Evolutionary conservation across 2,888 invertebrate genomes (phyloP), one percentile per base, ranked within the genome.

Genomic region (Alloscopus bannaensis): DNA sequence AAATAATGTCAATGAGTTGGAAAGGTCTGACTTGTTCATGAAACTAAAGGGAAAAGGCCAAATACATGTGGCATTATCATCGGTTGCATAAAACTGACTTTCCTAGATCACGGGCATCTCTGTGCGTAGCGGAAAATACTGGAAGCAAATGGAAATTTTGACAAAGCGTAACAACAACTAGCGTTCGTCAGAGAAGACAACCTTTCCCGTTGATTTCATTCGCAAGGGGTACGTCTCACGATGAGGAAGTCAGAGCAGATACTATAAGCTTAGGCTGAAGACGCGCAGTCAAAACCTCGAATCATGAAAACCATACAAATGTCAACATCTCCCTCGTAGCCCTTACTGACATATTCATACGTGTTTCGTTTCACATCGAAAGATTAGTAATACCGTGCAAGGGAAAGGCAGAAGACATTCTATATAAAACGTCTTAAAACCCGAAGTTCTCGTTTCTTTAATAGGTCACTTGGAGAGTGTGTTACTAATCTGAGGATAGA

Each of bases 271-370:
- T 28, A 6, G 28, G 28, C 45, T 24, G 22, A 45, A 20, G 31
- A n/a, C n/a, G n/a, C n/a, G 29, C 40, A 72, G 64, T 40, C 52
- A 50, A 62, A 57, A 71, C 60, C 47, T 45, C 60, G 50, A 50
- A 60, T 18, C 52, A 55, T 72, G 55, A 52, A 72, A 62, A 62
- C 40, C 36, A 72, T 60, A 28, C 45, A 73, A 73, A 73, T 73
- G 73, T 73, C 73, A 72, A 24, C 29, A 36, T 36, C 36, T 36
- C 36, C 36, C 13, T 36, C 8, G 8, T 36, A 36, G 6, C 13
- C 36, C 13, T 36, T 36, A 36, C 36, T 8, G 13, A 6, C 36
- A 8, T 36, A 13, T 36, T 6, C 6, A 36, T 8, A 36, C 6
- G 36, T 36, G 36, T 13, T 36, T 8, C 6, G 6, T 36, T 36